Conservation (phyloP, 1,140 invertebrate genomes). For the Acyrthosiphon pisum region DNA sequence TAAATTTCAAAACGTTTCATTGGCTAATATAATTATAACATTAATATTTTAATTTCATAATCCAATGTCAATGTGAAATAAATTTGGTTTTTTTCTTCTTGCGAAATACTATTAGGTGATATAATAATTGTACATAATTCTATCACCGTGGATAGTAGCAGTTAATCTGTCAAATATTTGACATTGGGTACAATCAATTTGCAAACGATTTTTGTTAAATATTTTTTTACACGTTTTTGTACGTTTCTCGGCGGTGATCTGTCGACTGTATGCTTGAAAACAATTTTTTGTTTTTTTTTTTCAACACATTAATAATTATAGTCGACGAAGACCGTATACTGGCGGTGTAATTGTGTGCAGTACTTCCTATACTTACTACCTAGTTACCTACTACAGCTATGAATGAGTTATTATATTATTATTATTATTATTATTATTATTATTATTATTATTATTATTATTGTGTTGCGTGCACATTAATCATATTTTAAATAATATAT, state of each 20-base stretch:
- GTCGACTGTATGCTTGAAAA: not conserved
- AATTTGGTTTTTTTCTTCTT: not conserved
- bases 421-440: not conserved
- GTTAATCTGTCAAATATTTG: not conserved
- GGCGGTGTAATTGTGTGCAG: not conserved
- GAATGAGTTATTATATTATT: not conserved
- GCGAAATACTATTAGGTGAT: not conserved
- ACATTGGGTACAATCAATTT: not conserved
- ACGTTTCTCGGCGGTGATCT: not conserved
- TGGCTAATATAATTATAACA: not conserved
- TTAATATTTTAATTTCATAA: not conserved
- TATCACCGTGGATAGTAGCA: not conserved
- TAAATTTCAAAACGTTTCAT: not conserved
- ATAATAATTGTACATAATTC: not conserved
- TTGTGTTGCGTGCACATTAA: not conserved
- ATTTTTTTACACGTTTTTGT: not conserved
- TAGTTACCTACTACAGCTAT: not conserved
- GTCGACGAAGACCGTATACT: not conserved
- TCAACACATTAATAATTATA: not conserved
- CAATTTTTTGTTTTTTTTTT: not conserved
- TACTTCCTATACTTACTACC: not conserved
- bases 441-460: not conserved
- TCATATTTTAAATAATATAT: not conserved
- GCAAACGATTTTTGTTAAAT: not conserved
- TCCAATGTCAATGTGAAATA: conserved; percentile 16